Conservation (phyloP, 2,113 vertebrate species). For the mouse (Mus musculus) region GRCm39 chr1:98020001-98020500, state of each 20-base stretch:
- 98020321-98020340: neutral
- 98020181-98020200: neutral
- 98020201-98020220: neutral
- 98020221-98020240: neutral
- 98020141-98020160: neutral
- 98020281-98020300: conserved; percentile 39
- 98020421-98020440: conserved; percentile 6
- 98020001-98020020: too few species aligned
- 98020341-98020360: neutral
- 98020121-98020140: neutral
- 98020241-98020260: neutral
- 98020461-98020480: neutral
- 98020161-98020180: neutral
- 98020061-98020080: too few species aligned
- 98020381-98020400: conserved; percentile 26
- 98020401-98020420: conserved; percentile 41
- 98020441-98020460: neutral
- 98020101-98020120: neutral
- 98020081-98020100: neutral
- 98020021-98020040: neutral
- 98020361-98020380: conserved; percentile 3
- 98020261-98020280: neutral
- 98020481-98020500: neutral
- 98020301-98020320: neutral
- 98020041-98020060: neutral